phyloP scores from a whole-genome alignment of 2,113 vertebrate species.

The Martes martes region DNA sequence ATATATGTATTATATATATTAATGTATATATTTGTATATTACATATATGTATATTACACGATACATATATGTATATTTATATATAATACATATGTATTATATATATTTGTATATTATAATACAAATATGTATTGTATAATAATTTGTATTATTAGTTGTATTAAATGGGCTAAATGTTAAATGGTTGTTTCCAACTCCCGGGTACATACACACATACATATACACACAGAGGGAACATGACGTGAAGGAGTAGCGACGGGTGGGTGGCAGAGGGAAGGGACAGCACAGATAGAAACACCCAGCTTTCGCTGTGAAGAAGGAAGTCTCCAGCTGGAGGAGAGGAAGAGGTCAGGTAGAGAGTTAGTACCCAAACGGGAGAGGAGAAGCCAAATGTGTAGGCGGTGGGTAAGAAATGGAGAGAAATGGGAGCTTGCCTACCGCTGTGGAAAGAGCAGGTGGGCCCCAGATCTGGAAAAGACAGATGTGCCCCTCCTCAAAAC shows the following conservation, averaged over 20 bases:
- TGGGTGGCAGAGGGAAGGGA: neutral
- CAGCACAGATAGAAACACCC: neutral
- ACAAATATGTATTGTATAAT: too few species aligned
- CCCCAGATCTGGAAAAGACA: neutral
- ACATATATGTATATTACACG: too few species aligned
- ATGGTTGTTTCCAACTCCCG: neutral
- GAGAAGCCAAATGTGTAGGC: neutral
- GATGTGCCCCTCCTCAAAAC: accelerated
- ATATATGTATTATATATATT: too few species aligned
- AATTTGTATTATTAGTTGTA: neutral
- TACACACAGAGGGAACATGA: too few species aligned
- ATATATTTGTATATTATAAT: too few species aligned
- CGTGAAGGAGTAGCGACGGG: neutral
- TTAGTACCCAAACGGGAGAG: neutral
- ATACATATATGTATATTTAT: too few species aligned
- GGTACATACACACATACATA: neutral
- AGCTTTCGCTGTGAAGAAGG: neutral
- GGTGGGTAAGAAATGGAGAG: neutral
- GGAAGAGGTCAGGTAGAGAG: neutral
- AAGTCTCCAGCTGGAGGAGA: neutral
- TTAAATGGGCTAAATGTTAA: neutral
- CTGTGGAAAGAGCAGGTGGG: neutral
- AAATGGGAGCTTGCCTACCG: neutral
- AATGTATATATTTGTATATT: too few species aligned
- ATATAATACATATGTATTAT: too few species aligned